Percentiles rank a stretch among this genome's conserved stretches.
Conservation (phyloP, 2,888 invertebrate genomes). For the Pecten maximus region DNA sequence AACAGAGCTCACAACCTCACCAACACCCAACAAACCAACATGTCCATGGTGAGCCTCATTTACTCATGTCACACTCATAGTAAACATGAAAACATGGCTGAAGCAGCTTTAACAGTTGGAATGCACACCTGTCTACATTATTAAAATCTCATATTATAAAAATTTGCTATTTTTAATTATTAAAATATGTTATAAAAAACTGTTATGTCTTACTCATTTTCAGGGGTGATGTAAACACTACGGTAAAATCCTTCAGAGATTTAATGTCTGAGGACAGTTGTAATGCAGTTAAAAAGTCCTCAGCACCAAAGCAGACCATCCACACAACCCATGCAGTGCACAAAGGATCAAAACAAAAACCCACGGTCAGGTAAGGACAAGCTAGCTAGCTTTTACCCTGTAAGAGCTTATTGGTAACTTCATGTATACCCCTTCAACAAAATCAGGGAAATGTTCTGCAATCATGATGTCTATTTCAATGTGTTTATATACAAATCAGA, state of each 20-base stretch:
- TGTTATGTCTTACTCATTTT: not conserved
- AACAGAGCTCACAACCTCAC: not conserved
- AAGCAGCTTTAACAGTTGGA: too few species aligned
- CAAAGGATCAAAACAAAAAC: not conserved
- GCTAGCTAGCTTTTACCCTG: too few species aligned
- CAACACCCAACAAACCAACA: constrained; percentile 43
- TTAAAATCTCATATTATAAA: too few species aligned
- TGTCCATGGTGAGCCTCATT: constrained; percentile 64
- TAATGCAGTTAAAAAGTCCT: not conserved
- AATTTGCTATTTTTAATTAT: too few species aligned
- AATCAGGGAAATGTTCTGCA: too few species aligned
- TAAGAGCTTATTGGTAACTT: too few species aligned
- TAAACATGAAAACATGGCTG: not conserved
- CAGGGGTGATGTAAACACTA: constrained; percentile 73
- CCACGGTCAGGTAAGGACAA: not conserved
- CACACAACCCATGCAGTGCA: not conserved
- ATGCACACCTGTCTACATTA: too few species aligned
- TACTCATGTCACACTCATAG: not conserved
- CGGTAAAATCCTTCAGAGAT: constrained; percentile 77
- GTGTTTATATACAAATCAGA: too few species aligned
- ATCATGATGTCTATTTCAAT: too few species aligned
- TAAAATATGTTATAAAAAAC: not conserved
- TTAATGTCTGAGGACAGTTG: constrained; percentile 73
- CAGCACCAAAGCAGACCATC: not conserved
- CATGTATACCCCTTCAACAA: too few species aligned